A percentile compares a stretch with the other conserved stretches of the same genome.
Conservation (phyloP, 2,797 vertebrate genomes). For the Paratrypauchen microcephalus region DNA sequence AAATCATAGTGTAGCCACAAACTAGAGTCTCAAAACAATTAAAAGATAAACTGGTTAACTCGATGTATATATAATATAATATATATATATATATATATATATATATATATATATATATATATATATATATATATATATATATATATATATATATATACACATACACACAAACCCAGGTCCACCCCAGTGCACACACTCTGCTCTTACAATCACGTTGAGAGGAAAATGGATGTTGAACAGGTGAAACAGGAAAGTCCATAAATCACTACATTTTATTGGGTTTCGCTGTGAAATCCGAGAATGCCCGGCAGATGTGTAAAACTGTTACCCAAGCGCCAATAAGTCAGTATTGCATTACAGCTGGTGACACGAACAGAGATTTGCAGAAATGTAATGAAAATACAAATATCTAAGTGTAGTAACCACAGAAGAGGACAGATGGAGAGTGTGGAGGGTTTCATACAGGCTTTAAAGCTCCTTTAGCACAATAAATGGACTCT, state of each 20-base stretch:
- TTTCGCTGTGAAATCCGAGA: conserved; percentile 60
- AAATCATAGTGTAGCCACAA: too few relatives aligned
- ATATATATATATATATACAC: neutral
- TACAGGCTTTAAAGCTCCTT: conserved; percentile 1
- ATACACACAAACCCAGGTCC: conserved; percentile 52
- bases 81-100: conserved; percentile 4
- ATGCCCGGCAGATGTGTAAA: conserved; percentile 61
- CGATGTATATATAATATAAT: too few relatives aligned
- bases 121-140: neutral
- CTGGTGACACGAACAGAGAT: conserved; percentile 46
- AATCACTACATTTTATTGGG: conserved; percentile 64
- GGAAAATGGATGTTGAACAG: conserved; percentile 37
- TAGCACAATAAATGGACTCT: too few relatives aligned
- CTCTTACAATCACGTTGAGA: conserved; percentile 43
- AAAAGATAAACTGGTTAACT: too few relatives aligned
- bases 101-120: neutral
- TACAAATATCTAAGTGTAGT: conserved; percentile 30
- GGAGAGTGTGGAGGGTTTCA: conserved; percentile 48
- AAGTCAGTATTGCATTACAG: conserved; percentile 67
- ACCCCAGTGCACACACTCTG: conserved; percentile 54
- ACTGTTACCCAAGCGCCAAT: conserved; percentile 64
- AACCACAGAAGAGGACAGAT: conserved; percentile 33
- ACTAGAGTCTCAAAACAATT: too few relatives aligned
- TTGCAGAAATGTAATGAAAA: conserved; percentile 6
- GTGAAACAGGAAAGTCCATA: conserved; percentile 55